Conservation (phyloP, 2,888 invertebrate species). For the Pyralis farinalis region DNA sequence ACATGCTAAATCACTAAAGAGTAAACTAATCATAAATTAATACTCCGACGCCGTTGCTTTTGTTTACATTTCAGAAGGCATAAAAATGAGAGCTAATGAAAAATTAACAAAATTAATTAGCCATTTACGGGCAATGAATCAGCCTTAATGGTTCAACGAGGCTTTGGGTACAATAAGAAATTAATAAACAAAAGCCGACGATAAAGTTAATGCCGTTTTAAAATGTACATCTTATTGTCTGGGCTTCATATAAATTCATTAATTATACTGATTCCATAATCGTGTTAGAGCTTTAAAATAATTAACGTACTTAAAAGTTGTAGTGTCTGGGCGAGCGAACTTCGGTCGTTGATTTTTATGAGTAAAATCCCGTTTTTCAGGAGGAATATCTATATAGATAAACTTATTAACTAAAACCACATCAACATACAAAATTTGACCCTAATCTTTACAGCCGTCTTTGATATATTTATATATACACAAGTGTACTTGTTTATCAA, state of each 20-base stretch:
- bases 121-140: constrained; percentile 5
- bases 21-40: neutral
- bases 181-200: constrained; percentile 6
- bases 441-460: too few relatives aligned
- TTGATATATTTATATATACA: too few relatives aligned
- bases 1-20: too few relatives aligned
- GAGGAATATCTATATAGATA: too few relatives aligned
- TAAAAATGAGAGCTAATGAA: constrained; percentile 3
- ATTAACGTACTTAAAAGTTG: too few relatives aligned
- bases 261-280: neutral
- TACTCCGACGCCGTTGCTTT: neutral
- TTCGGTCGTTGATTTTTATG: too few relatives aligned
- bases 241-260: neutral
- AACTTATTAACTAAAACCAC: too few relatives aligned
- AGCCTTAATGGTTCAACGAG: constrained; percentile 1
- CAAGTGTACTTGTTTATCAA: too few relatives aligned
- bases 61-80: neutral
- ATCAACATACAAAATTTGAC: too few relatives aligned
- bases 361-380: too few relatives aligned
- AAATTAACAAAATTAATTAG: constrained; percentile 7
- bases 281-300: too few relatives aligned
- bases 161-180: constrained; percentile 7
- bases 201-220: neutral
- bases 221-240: neutral
- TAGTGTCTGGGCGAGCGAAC: too few relatives aligned